Base-by-base conservation (phyloP, 2,113 vertebrate genomes). In the Seriola dumerili region DNA sequence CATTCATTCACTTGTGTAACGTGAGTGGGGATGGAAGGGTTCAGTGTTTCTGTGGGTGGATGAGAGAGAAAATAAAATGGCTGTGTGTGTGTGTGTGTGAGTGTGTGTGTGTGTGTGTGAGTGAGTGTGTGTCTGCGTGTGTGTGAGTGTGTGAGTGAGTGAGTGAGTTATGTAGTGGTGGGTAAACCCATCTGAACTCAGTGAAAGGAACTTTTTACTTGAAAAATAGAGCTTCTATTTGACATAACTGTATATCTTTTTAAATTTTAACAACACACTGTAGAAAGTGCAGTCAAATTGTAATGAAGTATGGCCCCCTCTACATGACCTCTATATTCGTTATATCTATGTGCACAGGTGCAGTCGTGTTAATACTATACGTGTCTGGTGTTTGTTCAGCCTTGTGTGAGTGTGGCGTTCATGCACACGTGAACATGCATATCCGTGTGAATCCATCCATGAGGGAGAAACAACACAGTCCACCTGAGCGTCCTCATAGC, bases 401-500 rank as follows among this genome's bases (percentile, higher is more conserved):
- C 48, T 10, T 5, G 50, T 73, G n/a, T 63, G 25, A 50, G 17
- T 10, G 29, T 19, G 70, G 69, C 50, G 38, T 19, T 52, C 58
- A 74, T 40, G 70, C 55, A 2, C 55, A 34, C 12, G 8, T 68
- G 67, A 65, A 29, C 36, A 68, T 8, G 40, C 34, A 25, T 16
- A 46, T 29, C 7, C 9, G 3, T 19, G 25, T 44, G 19, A 52
- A 68, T 54, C 61, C n/a, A 29, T 66, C 67, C 63, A 17, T 0
- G 23, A 76, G 50, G 17, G 42, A 44, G 17, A 61, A 75, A 73
- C 32, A 70, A 4, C 25, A 5, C 23, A 40, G 23, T 67, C 57
- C 93, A 99, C 98, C 97, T 99, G 98, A 88, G 98, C 98, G 19
- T 99, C 98, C 93, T 99, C 98, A 12, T 97, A 99, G 46, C 97